Conservation (phyloP, 2,797 vertebrate genomes). For the Neopelma chrysocephalum region DNA sequence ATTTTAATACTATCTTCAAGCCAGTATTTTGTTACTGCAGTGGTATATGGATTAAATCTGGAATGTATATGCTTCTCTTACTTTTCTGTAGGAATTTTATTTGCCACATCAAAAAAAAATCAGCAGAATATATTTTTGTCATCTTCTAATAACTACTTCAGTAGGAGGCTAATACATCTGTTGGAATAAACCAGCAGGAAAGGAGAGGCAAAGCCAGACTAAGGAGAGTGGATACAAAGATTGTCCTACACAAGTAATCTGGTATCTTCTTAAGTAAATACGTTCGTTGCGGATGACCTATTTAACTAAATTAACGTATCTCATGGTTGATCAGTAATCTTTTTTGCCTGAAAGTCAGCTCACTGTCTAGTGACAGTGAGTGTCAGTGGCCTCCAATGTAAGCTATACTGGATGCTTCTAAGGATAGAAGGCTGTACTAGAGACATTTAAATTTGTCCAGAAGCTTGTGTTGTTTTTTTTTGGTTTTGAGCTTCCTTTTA, state of each 20-base stretch:
- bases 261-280: background rate
- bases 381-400: background rate
- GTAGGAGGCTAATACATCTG: background rate
- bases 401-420: background rate
- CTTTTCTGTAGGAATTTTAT: background rate
- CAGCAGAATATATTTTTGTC: background rate
- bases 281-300: background rate
- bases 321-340: background rate
- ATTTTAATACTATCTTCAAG: conserved; percentile 13
- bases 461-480: background rate
- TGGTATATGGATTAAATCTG: conserved; percentile 4
- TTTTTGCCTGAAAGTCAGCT: background rate
- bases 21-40: background rate
- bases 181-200: background rate
- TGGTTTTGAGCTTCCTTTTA: background rate
- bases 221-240: background rate
- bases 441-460: background rate
- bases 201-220: background rate
- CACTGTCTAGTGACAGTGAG: background rate
- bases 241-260: background rate
- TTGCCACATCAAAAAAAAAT: background rate
- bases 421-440: background rate
- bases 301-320: background rate
- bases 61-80: background rate
- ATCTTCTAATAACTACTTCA: background rate